Conservation (phyloP, 2,797 vertebrate species). For the Hirundo rustica region DNA sequence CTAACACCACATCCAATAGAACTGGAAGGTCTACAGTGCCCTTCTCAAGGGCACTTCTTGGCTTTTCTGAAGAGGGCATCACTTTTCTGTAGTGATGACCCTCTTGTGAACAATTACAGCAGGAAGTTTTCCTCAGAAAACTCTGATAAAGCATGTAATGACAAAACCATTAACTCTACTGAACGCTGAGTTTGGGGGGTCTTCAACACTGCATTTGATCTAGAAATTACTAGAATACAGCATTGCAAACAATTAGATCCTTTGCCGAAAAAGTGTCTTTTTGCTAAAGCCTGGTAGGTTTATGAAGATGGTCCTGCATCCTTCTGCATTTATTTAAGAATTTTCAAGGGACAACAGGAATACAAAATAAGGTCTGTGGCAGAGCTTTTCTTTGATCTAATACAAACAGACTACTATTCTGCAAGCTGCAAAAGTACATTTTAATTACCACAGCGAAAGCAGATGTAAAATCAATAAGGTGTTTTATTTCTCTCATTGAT, state of each 20-base stretch:
- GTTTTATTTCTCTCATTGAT: slow-evolving; percentile 75
- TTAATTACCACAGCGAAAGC: slow-evolving; percentile 72
- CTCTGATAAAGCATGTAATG: not conserved
- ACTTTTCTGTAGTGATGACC: not conserved
- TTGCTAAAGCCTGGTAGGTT: not conserved
- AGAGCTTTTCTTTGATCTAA: slow-evolving; percentile 55
- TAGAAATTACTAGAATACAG: not conserved
- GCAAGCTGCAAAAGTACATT: slow-evolving; percentile 70
- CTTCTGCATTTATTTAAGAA: slow-evolving; percentile 15
- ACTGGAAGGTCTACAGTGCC: not conserved
- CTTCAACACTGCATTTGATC: not conserved
- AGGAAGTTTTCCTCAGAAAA: not conserved
- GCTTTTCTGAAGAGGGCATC: not conserved
- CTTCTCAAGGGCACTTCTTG: not conserved
- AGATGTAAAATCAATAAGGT: slow-evolving; percentile 75
- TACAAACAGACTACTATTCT: slow-evolving; percentile 63
- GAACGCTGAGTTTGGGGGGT: not conserved
- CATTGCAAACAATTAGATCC: not conserved
- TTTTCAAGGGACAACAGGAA: slow-evolving; percentile 27
- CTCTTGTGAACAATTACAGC: not conserved
- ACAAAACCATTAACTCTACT: not conserved
- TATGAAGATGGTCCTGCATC: not conserved
- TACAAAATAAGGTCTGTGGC: slow-evolving; percentile 11
- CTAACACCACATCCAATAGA: not conserved
- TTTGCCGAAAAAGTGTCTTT: not conserved